These are phyloP conservation scores for Keiferia lycopersicella DNA, from an alignment of 2,888 invertebrate genomes.

Conservation along the genomic window DNA sequence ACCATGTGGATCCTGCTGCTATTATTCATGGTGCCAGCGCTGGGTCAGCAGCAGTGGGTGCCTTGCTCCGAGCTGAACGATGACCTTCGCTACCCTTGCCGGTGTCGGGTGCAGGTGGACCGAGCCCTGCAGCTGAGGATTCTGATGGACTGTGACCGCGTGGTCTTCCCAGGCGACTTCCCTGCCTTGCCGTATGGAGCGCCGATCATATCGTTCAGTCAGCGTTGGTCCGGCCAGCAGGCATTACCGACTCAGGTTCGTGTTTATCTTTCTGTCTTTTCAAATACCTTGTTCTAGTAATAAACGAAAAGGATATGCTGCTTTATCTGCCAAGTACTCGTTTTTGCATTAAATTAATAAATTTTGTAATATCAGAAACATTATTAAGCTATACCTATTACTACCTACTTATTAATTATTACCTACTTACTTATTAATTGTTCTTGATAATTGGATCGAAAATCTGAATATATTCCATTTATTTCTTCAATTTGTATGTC, in stretches of 20 bases:
- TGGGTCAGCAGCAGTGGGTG: conserved; percentile 79
- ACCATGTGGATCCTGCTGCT: conserved; percentile 66
- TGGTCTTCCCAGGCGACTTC: conserved; percentile 90
- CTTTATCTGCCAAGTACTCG: too few relatives aligned
- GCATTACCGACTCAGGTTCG: conserved; percentile 88
- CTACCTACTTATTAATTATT: background rate
- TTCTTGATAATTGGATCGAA: too few relatives aligned
- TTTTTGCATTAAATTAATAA: too few relatives aligned
- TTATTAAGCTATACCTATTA: background rate
- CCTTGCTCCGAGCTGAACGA: conserved; percentile 90
- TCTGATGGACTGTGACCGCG: conserved; percentile 90
- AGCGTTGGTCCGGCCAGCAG: conserved; percentile 90
- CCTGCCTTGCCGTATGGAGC: conserved; percentile 89
- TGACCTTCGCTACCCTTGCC: conserved; percentile 88
- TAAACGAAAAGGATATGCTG: too few relatives aligned
- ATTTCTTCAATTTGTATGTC: too few relatives aligned
- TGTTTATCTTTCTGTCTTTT: conserved; percentile 1
- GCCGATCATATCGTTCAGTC: conserved; percentile 90
- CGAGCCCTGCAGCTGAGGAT: conserved; percentile 75
- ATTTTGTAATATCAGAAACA: too few relatives aligned
- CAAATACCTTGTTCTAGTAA: too few relatives aligned
- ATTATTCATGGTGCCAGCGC: conserved; percentile 51
- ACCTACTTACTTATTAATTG: too few relatives aligned
- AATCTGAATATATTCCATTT: too few relatives aligned
- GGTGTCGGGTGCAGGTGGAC: conserved; percentile 78